These are phyloP conservation scores for Athrips mouffetella DNA, from an alignment of 2,888 invertebrate genomes.

Conservation along the genomic window DNA sequence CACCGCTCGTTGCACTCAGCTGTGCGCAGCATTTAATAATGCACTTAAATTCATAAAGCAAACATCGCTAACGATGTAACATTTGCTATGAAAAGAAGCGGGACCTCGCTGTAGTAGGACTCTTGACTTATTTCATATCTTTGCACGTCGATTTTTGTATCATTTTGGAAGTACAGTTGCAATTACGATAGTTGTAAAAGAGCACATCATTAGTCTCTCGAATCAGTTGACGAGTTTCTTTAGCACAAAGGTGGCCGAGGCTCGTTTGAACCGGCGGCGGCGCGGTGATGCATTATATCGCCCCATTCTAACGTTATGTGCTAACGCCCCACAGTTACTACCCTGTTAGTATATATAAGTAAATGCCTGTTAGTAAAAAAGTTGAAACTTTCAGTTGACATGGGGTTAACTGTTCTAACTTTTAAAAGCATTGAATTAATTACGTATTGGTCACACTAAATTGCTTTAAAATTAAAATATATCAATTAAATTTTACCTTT, in stretches of 20 bases:
- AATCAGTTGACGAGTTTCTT: constrained; percentile 50
- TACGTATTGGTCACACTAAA: too few relatives aligned
- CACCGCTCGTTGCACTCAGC: constrained; percentile 21
- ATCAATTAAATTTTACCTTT: too few relatives aligned
- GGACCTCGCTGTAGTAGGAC: not conserved
- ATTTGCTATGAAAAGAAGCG: constrained; percentile 2
- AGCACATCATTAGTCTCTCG: constrained; percentile 53
- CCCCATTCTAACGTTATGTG: constrained; percentile 29
- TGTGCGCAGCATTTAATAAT: constrained; percentile 9
- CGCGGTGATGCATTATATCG: constrained; percentile 33
- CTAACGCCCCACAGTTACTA: not conserved
- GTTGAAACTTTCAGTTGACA: constrained; percentile 8
- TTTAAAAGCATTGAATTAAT: too few relatives aligned
- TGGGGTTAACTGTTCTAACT: too few relatives aligned
- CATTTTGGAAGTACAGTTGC: constrained; percentile 3
- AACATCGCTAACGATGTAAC: constrained; percentile 12
- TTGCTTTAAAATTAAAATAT: too few relatives aligned
- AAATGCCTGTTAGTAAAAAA: too few relatives aligned
- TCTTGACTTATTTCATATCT: not conserved
- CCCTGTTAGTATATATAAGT: too few relatives aligned
- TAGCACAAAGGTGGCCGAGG: constrained; percentile 25
- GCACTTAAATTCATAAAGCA: not conserved
- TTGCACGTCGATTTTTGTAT: not conserved
- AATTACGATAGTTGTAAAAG: not conserved
- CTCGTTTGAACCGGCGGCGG: constrained; percentile 32